Conservation (phyloP, 2,113 vertebrate genomes). For the Carassius auratus region DNA sequence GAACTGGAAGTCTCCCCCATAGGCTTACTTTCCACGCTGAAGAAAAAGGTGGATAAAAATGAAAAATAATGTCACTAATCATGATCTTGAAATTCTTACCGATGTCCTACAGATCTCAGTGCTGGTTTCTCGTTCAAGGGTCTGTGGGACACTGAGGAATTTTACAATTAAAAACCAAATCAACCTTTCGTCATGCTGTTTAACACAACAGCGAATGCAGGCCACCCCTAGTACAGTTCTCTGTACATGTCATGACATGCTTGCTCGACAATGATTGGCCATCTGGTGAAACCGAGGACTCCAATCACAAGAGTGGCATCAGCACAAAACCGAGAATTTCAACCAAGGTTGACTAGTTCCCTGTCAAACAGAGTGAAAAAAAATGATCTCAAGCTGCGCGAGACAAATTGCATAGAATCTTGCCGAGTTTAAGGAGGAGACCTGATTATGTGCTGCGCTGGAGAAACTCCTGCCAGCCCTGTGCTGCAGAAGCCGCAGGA, state of each 20-base stretch:
- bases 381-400: slow-evolving; percentile 72
- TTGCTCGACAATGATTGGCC: slow-evolving; percentile 19
- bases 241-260: not conserved
- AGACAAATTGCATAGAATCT: slow-evolving; percentile 75
- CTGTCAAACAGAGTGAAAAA: slow-evolving; percentile 69
- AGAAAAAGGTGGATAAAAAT: not conserved
- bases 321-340: slow-evolving; percentile 35
- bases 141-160: not conserved
- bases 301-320: slow-evolving; percentile 12
- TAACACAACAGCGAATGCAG: not conserved
- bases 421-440: slow-evolving; percentile 67
- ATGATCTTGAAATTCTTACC: not conserved
- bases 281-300: not conserved
- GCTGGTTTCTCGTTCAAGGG: not conserved
- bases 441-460: slow-evolving; percentile 61
- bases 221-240: not conserved
- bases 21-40: too few species aligned
- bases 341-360: slow-evolving; percentile 62
- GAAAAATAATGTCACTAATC: not conserved
- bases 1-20: too few species aligned
- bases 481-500: slow-evolving; percentile 16
- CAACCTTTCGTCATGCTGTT: not conserved
- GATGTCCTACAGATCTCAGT: not conserved
- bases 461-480: slow-evolving; percentile 46
- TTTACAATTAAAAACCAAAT: not conserved